These are phyloP conservation scores for Phyto melanocephala DNA, from an alignment of 2,888 invertebrate species.

Conservation along the genomic window DNA sequence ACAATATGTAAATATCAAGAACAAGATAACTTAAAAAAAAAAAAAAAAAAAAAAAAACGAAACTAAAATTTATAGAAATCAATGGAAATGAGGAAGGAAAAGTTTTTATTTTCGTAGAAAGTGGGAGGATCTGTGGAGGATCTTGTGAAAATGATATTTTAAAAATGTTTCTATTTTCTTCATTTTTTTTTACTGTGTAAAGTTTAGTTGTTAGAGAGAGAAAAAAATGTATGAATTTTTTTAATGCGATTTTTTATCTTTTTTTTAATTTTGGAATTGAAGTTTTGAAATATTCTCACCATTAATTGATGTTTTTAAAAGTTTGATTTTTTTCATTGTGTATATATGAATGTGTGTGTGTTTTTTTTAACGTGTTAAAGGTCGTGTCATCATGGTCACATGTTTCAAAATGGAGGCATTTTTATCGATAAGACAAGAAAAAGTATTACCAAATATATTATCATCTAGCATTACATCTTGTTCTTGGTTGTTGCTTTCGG, in stretches of 20 bases:
- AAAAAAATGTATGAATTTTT: background rate
- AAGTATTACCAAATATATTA: slow-evolving; percentile 59
- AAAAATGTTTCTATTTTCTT: background rate
- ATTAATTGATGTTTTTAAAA: slow-evolving; percentile 7
- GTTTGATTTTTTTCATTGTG: slow-evolving; percentile 6
- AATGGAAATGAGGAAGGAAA: background rate
- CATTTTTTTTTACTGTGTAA: slow-evolving; percentile 5
- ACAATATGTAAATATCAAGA: slow-evolving; percentile 9
- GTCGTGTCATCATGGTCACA: slow-evolving; percentile 73
- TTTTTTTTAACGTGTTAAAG: slow-evolving; percentile 72
- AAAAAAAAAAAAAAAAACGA: slow-evolving; percentile 17
- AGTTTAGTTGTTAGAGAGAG: background rate
- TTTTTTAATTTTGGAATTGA: slow-evolving; percentile 19
- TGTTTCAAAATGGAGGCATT: slow-evolving; percentile 73
- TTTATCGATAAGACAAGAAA: slow-evolving; percentile 71
- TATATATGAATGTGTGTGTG: slow-evolving; percentile 24
- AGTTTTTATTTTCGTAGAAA: background rate
- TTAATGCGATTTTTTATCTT: background rate
- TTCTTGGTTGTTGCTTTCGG: slow-evolving; percentile 18
- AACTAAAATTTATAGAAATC: background rate
- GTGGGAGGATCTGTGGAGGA: background rate
- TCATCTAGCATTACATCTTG: slow-evolving; percentile 53
- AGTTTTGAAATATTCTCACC: slow-evolving; percentile 46
- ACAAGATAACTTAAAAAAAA: background rate
- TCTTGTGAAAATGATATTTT: too few species aligned